Base-by-base conservation (phyloP, 2,888 invertebrate species). In the Philhelius pedissequus region DNA sequence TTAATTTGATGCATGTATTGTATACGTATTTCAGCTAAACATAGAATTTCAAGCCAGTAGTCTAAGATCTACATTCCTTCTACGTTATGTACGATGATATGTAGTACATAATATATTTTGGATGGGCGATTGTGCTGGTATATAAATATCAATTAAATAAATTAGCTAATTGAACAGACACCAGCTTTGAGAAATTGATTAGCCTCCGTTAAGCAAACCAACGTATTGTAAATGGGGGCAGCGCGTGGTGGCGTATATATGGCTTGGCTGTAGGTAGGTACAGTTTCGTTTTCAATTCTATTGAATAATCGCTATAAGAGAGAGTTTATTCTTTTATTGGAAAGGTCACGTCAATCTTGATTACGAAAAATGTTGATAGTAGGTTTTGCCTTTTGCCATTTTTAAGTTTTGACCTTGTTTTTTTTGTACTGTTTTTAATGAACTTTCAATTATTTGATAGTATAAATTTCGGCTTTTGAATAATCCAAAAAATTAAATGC, bases 121-220 rank as follows among this genome's bases (percentile, higher is more conserved):
- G 22, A 52, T 25, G 48, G 6, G 18, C 1, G 30, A 6, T 11
- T 20, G 38, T 48, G 30, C 18, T 15, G n/a, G 38, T 30, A 48
- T 48, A 45, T 20, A 50, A n/a, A 48, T 62, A 70, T 76, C 80
- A 76, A 81, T 76, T 70, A 70, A 58, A 58, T 50, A 58, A 76
- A 70, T 76, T 76, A 75, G 70, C 64, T 69, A 81, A 81, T 76
- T 70, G 48, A n/a, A 70, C 32, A 13, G 9, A 58, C 30, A 56
- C 32, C 71, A 40, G 32, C 69, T 18, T 32, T 48, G 20, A 69
- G 70, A 70, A 70, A 75, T 81, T 70, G 75, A 64, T 64, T 64
- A 70, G 45, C 7, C 48, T 25, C 58, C 58, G 15, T 7, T 7
- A 56, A 40, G 25, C 6, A 22, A 11, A 20, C 15, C 20, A 22